Conservation (phyloP, 1,140 invertebrate species). For the Apis dorsata region DNA sequence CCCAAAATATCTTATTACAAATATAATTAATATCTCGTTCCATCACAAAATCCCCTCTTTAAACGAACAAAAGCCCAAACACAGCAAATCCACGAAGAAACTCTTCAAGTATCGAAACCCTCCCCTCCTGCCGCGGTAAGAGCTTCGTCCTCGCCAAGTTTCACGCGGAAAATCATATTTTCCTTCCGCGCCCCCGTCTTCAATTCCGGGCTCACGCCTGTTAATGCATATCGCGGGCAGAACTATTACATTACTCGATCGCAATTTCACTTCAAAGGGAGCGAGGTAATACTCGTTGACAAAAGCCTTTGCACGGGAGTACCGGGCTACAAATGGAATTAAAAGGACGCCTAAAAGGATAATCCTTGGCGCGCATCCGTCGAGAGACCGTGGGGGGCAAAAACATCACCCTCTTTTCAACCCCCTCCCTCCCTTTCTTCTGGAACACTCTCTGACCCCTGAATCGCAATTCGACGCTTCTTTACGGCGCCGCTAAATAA, state of each 20-base stretch:
- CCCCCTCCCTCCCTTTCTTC: not conserved
- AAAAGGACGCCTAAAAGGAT: slow-evolving; percentile 63
- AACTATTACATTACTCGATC: slow-evolving; percentile 59
- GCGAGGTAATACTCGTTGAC: slow-evolving; percentile 59
- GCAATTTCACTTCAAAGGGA: slow-evolving; percentile 63
- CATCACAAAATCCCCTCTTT: too few species aligned
- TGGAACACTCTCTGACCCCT: not conserved
- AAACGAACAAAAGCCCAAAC: too few species aligned
- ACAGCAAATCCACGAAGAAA: not conserved
- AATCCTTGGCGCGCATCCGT: slow-evolving; percentile 49
- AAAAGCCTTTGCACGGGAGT: slow-evolving; percentile 57
- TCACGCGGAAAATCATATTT: slow-evolving; percentile 30
- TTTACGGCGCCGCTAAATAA: slow-evolving; percentile 52
- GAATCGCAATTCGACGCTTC: slow-evolving; percentile 58
- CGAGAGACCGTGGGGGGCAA: slow-evolving; percentile 35
- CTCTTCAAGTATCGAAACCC: not conserved
- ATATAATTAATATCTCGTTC: too few species aligned
- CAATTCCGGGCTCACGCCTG: slow-evolving; percentile 16
- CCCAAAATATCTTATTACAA: too few species aligned
- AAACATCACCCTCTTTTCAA: slow-evolving; percentile 46
- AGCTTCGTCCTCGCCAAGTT: not conserved
- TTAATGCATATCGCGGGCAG: slow-evolving; percentile 45
- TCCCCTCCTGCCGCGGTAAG: too few species aligned
- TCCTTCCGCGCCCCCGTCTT: not conserved
- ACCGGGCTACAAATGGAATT: slow-evolving; percentile 59